phyloP scores from a whole-genome alignment of 2,113 vertebrate genomes.

The Grallaria varia region DNA sequence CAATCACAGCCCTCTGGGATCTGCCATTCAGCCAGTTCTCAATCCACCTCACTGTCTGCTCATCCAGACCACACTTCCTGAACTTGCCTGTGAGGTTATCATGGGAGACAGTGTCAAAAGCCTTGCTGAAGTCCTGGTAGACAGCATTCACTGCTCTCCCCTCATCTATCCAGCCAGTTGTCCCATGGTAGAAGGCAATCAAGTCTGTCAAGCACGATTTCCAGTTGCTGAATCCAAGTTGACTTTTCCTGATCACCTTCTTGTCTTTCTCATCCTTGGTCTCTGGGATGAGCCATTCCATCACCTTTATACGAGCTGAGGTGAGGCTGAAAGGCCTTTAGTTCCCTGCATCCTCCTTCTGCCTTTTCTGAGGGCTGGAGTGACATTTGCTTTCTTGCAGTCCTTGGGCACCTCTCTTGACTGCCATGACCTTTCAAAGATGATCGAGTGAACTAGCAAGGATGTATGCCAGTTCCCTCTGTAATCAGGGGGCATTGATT shows the following conservation, averaged over 20 bases:
- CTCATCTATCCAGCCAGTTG: background rate
- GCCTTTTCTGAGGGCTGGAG: background rate
- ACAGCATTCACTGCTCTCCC: background rate
- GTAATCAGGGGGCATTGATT: background rate
- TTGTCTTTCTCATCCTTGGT: background rate
- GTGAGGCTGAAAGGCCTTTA: background rate
- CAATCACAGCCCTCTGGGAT: background rate
- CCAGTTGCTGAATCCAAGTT: background rate
- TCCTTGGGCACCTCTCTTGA: background rate
- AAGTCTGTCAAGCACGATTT: background rate
- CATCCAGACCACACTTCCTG: background rate
- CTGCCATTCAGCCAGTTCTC: background rate
- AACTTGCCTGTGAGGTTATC: background rate
- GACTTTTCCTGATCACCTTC: background rate
- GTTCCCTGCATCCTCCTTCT: background rate
- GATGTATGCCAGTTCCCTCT: background rate
- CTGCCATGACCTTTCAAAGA: background rate
- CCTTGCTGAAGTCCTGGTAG: background rate
- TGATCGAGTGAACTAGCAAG: background rate
- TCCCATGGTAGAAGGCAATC: background rate
- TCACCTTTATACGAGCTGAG: background rate
- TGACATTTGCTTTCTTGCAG: background rate
- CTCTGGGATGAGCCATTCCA: rapidly evolving
- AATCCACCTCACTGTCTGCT: background rate
- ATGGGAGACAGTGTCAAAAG: background rate